Evolutionary conservation across 2,113 vertebrate genomes (phyloP).

Genomic region (Nestor notabilis): DNA sequence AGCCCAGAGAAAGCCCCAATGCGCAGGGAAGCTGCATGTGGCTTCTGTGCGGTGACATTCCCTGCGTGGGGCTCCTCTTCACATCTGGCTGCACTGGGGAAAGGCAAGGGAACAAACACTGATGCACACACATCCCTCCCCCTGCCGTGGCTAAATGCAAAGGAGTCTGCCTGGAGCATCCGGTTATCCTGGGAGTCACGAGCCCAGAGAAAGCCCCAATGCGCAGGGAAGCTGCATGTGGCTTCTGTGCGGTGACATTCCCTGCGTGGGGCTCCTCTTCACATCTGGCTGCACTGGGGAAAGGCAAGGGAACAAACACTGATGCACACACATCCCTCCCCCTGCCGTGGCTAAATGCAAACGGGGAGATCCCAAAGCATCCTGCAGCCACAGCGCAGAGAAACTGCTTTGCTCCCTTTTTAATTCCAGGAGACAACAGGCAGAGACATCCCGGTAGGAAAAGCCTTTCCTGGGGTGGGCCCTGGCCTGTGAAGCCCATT

Average conservation of each 20-base stretch:
- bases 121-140: too few species aligned
- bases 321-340: too few species aligned
- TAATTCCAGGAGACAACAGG: background rate
- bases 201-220: background rate
- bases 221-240: background rate
- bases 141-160: background rate
- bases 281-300: too few species aligned
- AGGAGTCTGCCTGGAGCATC: too few species aligned
- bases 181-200: too few species aligned
- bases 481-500: fast-evolving
- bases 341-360: background rate
- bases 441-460: background rate
- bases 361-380: background rate
- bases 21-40: background rate
- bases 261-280: background rate
- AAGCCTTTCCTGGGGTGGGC: background rate
- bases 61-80: background rate
- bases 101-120: too few species aligned
- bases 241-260: background rate
- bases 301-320: too few species aligned
- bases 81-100: too few species aligned
- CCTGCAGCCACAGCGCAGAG: background rate
- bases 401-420: background rate
- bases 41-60: background rate
- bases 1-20: background rate